Base-by-base conservation (phyloP, 2,113 vertebrate species). In the Callocephalon fimbriatum region DNA sequence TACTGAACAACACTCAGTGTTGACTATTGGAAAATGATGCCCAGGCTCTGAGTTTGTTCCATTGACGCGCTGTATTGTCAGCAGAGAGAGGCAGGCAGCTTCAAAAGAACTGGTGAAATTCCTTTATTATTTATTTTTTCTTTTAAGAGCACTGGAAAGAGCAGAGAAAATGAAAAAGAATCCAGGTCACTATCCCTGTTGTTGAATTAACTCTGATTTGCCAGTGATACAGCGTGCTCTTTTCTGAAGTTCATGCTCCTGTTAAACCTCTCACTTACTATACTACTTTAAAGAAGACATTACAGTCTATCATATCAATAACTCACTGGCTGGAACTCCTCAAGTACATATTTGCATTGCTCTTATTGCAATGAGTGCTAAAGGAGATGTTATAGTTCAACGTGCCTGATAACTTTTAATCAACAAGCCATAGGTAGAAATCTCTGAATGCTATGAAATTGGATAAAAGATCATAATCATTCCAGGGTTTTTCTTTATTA, bases 261-360 rank as follows among this genome's bases (percentile, higher is more conserved):
- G 70, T 42, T 91, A 85, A 75, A 86, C 83, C 31, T 65, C 48
- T 95, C 58, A 29, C 54, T 83, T 31, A 38, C 63, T 80, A 2
- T 72, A 47, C 83, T 72, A 44, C 68, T 83, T 83, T 86, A 70
- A 92, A 92, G 74, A 92, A 71, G 85, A 56, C 37, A 23, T 73
- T 88, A 37, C 20, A 15, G 67, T 66, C 83, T 51, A 7, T 87
- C 70, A 45, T 16, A 35, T 56, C 73, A 8, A 3, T 84, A 91
- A 88, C 77, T 90, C 58, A 44, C 58, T 54, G 66, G 4, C 87
- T 86, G 85, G 75, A 76, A 50, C 63, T 74, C 56, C 79, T 94
- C 54, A 70, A 86, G 76, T 77, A 84, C 47, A 29, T 93, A 90
- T 97, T 96, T 95, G 76, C 76, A 67, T 75, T 91, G 75, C 88